A percentile compares a stretch with the other conserved stretches of the same genome.
Conservation (phyloP, 2,113 vertebrate species). For the Brachirus orientalis region DNA sequence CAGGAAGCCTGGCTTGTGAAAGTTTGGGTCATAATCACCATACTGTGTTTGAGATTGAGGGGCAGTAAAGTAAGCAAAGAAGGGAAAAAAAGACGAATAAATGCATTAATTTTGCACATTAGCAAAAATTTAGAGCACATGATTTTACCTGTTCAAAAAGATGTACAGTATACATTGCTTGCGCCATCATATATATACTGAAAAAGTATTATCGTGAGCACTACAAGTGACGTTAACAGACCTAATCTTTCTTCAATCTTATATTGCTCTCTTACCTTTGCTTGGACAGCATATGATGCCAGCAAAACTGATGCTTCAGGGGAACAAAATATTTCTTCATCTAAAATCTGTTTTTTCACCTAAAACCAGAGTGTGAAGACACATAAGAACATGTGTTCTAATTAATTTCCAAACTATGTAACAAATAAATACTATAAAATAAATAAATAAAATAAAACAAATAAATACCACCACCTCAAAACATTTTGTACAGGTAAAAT, state of each 20-base stretch:
- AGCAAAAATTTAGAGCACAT: too few species aligned
- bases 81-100: not conserved
- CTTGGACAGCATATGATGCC: conserved; percentile 93
- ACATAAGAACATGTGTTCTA: not conserved
- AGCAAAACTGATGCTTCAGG: conserved; percentile 92
- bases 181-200: too few species aligned
- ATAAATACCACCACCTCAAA: not conserved
- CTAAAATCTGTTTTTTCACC: conserved; percentile 95
- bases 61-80: not conserved
- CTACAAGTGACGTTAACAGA: too few species aligned
- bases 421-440: not conserved
- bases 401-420: not conserved
- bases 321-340: conserved; percentile 95
- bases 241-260: not conserved
- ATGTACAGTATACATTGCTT: too few species aligned
- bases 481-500: not conserved
- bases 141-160: too few species aligned
- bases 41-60: conserved; percentile 75
- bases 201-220: too few species aligned
- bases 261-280: conserved; percentile 83
- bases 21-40: conserved; percentile 90
- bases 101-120: too few species aligned
- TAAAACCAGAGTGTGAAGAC: conserved; percentile 54
- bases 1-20: conserved; percentile 90
- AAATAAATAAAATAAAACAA: too few species aligned